phyloP scores from a whole-genome alignment of 2,888 invertebrate genomes.

The Chouioia cunea region DNA sequence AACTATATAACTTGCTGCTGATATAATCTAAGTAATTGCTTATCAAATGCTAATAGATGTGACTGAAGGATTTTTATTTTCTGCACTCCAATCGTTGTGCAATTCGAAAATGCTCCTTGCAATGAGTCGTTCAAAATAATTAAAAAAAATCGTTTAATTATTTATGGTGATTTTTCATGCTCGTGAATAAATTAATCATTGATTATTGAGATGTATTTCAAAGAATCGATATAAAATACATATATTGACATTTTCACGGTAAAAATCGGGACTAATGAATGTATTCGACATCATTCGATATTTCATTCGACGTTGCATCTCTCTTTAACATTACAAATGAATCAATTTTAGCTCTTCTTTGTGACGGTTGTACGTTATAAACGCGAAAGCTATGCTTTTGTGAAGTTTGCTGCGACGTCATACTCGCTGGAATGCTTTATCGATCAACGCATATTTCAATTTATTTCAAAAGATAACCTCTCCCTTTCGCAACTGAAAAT shows the following conservation, averaged over 20 bases:
- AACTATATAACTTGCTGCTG: not conserved
- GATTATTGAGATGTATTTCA: too few species aligned
- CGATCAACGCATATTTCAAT: constrained; percentile 29
- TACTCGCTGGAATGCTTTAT: constrained; percentile 32
- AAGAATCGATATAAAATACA: too few species aligned
- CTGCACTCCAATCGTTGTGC: too few species aligned
- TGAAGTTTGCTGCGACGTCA: not conserved
- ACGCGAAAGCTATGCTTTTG: constrained; percentile 5
- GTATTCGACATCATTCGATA: constrained; percentile 29
- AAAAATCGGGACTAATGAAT: constrained; percentile 3
- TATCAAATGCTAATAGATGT: constrained; percentile 45
- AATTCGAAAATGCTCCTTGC: too few species aligned
- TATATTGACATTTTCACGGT: too few species aligned
- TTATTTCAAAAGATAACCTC: constrained; percentile 25
- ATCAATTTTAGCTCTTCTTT: constrained; percentile 25
- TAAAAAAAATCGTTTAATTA: too few species aligned
- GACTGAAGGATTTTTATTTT: constrained; percentile 24
- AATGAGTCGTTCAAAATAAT: too few species aligned
- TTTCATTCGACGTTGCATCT: constrained; percentile 19
- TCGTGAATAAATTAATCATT: too few species aligned
- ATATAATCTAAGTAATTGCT: constrained; percentile 46
- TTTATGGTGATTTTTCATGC: too few species aligned
- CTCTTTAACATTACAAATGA: constrained; percentile 29
- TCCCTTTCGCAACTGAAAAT: not conserved
- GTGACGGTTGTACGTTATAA: not conserved